Conservation (phyloP, 2,113 vertebrate species). For the Salvelinus sp. region DNA sequence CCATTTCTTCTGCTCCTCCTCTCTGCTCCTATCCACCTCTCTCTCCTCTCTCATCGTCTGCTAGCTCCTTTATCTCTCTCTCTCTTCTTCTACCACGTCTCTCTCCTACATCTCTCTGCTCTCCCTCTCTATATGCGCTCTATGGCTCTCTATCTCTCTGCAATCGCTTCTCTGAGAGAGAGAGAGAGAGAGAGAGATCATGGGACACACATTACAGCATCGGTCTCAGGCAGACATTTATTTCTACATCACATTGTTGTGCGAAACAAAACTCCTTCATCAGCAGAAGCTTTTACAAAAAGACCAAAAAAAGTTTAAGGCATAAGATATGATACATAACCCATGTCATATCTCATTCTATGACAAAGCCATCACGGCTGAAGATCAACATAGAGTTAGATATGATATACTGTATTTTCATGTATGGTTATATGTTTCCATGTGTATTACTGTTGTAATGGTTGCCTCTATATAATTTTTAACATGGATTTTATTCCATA, state of each 20-base stretch:
- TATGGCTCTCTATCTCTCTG: no score
- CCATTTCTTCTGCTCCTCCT: no score
- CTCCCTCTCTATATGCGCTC: no score
- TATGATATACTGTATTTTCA: background rate
- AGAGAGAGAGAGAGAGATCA: conserved; percentile 27
- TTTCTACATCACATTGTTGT: conserved; percentile 44
- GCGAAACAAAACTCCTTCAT: conserved; percentile 44
- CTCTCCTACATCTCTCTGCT: no score
- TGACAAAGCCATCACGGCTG: background rate
- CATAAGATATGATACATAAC: conserved; percentile 23
- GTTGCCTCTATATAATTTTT: background rate
- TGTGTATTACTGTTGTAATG: background rate
- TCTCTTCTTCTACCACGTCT: no score
- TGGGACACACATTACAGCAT: conserved; percentile 37
- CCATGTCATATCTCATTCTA: background rate
- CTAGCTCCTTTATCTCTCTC: no score
- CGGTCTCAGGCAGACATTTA: conserved; percentile 49
- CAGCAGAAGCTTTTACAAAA: conserved; percentile 26
- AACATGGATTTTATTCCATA: conserved; percentile 1
- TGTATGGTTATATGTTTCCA: background rate
- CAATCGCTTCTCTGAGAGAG: no score
- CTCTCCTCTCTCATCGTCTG: no score
- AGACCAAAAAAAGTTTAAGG: conserved; percentile 5
- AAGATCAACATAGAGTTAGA: background rate
- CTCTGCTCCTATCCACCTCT: no score